Conservation (phyloP, 2,888 invertebrate genomes). For the Galerucella nymphaeae region DNA sequence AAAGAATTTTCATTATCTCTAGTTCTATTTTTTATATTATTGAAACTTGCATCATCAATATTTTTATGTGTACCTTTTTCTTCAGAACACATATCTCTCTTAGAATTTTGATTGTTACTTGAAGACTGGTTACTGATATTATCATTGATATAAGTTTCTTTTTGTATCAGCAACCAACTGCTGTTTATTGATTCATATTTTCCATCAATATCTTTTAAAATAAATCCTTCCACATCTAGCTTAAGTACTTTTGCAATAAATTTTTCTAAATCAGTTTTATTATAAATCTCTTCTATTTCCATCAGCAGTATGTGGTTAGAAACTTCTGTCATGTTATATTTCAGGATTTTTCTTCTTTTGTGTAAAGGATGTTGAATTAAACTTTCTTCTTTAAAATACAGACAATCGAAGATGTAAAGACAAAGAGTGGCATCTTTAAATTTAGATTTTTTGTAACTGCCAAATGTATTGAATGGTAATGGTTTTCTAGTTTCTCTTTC, state of each 20-base stretch:
- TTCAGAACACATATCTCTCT: too few relatives aligned
- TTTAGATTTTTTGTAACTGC: slow-evolving; percentile 87
- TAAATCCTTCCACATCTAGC: slow-evolving; percentile 74
- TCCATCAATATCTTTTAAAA: slow-evolving; percentile 85
- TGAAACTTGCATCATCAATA: neutral
- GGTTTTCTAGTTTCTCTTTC: slow-evolving; percentile 86
- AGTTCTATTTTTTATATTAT: too few relatives aligned
- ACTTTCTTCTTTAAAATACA: slow-evolving; percentile 85
- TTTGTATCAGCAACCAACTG: slow-evolving; percentile 96
- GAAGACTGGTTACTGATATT: too few relatives aligned
- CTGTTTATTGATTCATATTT: slow-evolving; percentile 93
- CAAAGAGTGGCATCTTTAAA: slow-evolving; percentile 91
- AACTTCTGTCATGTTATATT: slow-evolving; percentile 85
- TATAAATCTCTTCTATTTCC: slow-evolving; percentile 80
- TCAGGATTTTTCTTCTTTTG: slow-evolving; percentile 80
- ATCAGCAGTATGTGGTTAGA: slow-evolving; percentile 88
- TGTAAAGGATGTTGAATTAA: slow-evolving; percentile 79
- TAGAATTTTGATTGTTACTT: too few relatives aligned
- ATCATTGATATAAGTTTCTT: slow-evolving; percentile 75
- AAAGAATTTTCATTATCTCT: neutral
- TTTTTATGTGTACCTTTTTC: too few relatives aligned
- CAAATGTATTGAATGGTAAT: slow-evolving; percentile 92
- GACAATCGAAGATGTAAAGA: slow-evolving; percentile 93
- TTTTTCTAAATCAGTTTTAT: slow-evolving; percentile 77
- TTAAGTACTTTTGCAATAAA: slow-evolving; percentile 81